Conservation (phyloP, 2,113 vertebrate species). For the Nanorana parkeri region DNA sequence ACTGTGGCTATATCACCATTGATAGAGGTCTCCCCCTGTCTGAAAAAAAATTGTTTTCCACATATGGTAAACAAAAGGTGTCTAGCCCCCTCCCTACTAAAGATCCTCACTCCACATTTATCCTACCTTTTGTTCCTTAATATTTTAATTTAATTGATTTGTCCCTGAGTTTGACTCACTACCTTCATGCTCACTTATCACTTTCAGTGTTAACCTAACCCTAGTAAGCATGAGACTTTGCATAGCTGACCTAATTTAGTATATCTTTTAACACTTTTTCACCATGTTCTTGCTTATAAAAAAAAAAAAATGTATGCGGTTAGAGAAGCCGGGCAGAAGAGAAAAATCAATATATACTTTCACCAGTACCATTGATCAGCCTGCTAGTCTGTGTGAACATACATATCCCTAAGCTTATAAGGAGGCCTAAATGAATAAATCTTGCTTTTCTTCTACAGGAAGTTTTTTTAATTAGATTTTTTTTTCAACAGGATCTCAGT, state of each 20-base stretch:
- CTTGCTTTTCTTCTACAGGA: too few species aligned
- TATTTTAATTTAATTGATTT: background rate
- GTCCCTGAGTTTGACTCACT: background rate
- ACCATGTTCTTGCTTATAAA: too few species aligned
- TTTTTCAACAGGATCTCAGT: conserved; percentile 85
- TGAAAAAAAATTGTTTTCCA: background rate
- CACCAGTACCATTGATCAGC: too few species aligned
- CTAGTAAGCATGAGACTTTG: conserved; percentile 40
- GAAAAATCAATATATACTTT: too few species aligned
- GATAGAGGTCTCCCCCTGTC: conserved; percentile 33
- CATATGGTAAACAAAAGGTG: background rate
- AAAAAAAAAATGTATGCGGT: too few species aligned
- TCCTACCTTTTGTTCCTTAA: conserved; percentile 1
- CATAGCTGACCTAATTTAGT: background rate
- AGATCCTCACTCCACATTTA: background rate
- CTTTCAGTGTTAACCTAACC: background rate
- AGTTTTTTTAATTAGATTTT: background rate
- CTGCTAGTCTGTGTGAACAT: too few species aligned
- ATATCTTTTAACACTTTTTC: too few species aligned
- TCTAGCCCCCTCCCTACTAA: conserved; percentile 34
- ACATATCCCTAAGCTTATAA: too few species aligned
- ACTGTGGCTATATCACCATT: conserved; percentile 38
- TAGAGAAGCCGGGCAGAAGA: too few species aligned
- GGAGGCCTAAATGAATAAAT: too few species aligned
- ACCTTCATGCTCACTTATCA: background rate